Base-by-base conservation (phyloP, 2,113 vertebrate genomes). In the Sceloporus undulatus region DNA sequence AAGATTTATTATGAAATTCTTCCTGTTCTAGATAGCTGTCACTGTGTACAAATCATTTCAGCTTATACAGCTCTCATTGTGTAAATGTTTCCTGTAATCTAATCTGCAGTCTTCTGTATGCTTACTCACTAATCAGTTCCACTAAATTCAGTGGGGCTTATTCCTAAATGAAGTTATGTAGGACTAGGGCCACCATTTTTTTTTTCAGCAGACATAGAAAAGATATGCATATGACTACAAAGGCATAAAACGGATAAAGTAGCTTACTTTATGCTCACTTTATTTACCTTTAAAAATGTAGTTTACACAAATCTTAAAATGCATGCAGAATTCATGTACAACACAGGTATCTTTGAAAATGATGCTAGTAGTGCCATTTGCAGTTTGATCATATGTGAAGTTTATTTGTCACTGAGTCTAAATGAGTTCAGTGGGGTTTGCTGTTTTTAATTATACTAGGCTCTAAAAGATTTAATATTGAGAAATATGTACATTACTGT, bases 1-100 rank as follows among this genome's bases (percentile, higher is more conserved):
- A 23, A 27, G 52, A 62, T 90, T 91, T 91, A 84, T 76, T 88
- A 27, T 42, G 84, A 29, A 88, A 93, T 86, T 56, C 0, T 25
- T 89, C n/a, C 86, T 29, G 56, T 42, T 0, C 0, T 34, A 78
- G 82, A 59, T 4, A 48, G 77, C 5, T 3, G 1, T 87, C 90
- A 90, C 11, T 27, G 0, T 87, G 88, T 84, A 10, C 82, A 91
- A 54, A 68, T 76, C 2, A 11, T 38, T 19, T 79, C 0, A 83
- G 16, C 34, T 71, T 89, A 6, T 84, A 80, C 81, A 48, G 7
- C 65, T 90, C 9, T 0, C 34, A 5, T 81, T 89, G 10, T 0
- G 75, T 82, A 92, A 88, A 59, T 54, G 0, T 85, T 70, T 87
- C 11, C 84, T 19, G n/a, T 74, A 23, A 19, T 71, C 23, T 25